phyloP scores from a whole-genome alignment of 1,140 invertebrate genomes.

The Paracyclopina nana region DNA sequence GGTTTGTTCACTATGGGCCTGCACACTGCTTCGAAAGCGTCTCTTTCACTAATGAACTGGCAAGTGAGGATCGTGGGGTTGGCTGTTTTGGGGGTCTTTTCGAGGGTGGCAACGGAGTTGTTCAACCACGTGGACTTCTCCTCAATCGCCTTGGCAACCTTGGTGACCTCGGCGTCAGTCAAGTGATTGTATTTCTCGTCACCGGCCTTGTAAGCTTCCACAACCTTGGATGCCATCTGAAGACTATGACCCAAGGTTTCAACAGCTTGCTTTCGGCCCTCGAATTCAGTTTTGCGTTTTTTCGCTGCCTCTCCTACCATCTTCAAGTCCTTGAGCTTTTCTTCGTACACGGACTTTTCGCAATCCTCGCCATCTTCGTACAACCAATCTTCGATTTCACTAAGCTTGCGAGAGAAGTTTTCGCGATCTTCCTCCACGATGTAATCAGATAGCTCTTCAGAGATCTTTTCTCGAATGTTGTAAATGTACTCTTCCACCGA shows the following conservation, averaged over 20 bases:
- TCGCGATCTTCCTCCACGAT: conserved; percentile 48
- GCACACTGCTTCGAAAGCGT: conserved; percentile 44
- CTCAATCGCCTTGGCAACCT: conserved; percentile 33
- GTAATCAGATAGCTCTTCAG: conserved; percentile 51
- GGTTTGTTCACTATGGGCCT: conserved; percentile 60
- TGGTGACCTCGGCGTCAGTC: conserved; percentile 52
- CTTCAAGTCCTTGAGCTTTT: conserved; percentile 22
- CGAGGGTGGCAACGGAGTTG: conserved; percentile 38
- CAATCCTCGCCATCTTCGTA: conserved; percentile 87
- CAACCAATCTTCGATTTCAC: conserved; percentile 81
- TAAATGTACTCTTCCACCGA: conserved; percentile 96
- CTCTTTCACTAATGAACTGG: conserved; percentile 34
- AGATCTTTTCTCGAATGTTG: conserved; percentile 66
- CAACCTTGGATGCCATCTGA: conserved; percentile 5
- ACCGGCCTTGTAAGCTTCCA: conserved; percentile 28
- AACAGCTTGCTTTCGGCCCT: conserved; percentile 4
- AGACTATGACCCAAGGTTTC: conserved; percentile 11
- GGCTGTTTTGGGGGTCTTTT: conserved; percentile 33
- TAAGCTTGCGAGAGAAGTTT: conserved; percentile 43
- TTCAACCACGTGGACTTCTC: conserved; percentile 48
- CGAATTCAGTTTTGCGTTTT: conserved; percentile 8
- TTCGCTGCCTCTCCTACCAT: conserved; percentile 4
- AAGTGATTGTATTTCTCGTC: conserved; percentile 65
- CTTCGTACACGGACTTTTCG: conserved; percentile 53
- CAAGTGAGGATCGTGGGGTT: conserved; percentile 47